These are phyloP conservation scores for Calliopum simillimum DNA, from an alignment of 2,888 invertebrate genomes.

Conservation along the genomic window DNA sequence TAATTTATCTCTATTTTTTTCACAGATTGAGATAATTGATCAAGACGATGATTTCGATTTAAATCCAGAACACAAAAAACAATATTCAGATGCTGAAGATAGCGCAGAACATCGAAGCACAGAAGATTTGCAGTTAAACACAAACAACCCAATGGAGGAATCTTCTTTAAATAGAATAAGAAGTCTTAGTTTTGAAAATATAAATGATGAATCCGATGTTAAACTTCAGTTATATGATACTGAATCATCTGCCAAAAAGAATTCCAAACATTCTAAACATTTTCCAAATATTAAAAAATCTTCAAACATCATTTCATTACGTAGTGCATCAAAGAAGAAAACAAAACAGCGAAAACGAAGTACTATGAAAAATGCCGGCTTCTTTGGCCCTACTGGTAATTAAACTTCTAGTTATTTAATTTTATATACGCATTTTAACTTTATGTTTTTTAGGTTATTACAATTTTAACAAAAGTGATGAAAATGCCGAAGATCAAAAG, in stretches of 20 bases:
- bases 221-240: not conserved
- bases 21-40: conserved; percentile 53
- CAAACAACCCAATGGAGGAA: not conserved
- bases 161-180: not conserved
- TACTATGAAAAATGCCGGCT: conserved; percentile 13
- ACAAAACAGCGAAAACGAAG: conserved; percentile 1
- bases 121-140: not conserved
- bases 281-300: conserved; percentile 5
- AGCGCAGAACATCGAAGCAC: not conserved
- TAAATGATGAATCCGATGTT: conserved; percentile 3
- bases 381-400: conserved; percentile 19
- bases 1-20: conserved; percentile 11
- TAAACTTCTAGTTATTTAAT: not conserved
- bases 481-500: conserved; percentile 29
- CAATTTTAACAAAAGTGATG: conserved; percentile 31
- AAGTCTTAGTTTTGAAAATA: not conserved
- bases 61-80: not conserved
- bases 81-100: not conserved
- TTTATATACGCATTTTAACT: not conserved
- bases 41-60: conserved; percentile 52
- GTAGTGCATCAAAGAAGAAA: conserved; percentile 4
- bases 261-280: conserved; percentile 16
- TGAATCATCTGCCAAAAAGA: not conserved
- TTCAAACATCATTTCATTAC: conserved; percentile 9
- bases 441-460: conserved; percentile 42